Conservation (phyloP, 2,888 invertebrate genomes). For the Heliconius ethilla region DNA sequence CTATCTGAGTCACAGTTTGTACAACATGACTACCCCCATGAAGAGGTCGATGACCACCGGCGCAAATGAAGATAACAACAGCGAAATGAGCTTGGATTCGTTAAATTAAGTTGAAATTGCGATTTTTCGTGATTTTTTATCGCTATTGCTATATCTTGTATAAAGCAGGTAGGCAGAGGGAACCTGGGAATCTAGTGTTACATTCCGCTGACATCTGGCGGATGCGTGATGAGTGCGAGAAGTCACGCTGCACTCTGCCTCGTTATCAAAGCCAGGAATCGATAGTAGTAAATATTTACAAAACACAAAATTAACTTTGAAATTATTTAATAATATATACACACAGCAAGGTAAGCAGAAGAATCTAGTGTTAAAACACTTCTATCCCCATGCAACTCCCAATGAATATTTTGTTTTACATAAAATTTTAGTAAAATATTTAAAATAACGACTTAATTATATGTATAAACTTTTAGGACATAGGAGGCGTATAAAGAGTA, state of each 20-base stretch:
- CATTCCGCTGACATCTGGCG: neutral
- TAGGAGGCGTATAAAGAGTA: no score
- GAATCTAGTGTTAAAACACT: no score
- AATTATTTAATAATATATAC: no score
- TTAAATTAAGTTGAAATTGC: neutral
- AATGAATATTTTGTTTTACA: no score
- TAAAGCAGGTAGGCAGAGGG: neutral
- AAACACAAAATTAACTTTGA: no score
- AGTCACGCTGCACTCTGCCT: neutral
- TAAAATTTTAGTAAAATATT: no score
- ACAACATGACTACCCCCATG: constrained; percentile 8
- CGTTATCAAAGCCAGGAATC: neutral
- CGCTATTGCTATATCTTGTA: neutral
- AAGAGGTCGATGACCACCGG: constrained; percentile 29
- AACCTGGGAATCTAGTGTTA: neutral
- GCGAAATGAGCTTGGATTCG: constrained; percentile 20
- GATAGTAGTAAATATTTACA: neutral
- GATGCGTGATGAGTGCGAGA: neutral
- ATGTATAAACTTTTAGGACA: no score
- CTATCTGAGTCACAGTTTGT: constrained; percentile 6
- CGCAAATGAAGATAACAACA: constrained; percentile 28
- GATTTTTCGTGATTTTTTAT: neutral
- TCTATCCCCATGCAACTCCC: no score
- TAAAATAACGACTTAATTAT: no score
- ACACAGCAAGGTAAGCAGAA: no score